Conservation (phyloP, 2,888 invertebrate genomes). For the Cephus runcator region DNA sequence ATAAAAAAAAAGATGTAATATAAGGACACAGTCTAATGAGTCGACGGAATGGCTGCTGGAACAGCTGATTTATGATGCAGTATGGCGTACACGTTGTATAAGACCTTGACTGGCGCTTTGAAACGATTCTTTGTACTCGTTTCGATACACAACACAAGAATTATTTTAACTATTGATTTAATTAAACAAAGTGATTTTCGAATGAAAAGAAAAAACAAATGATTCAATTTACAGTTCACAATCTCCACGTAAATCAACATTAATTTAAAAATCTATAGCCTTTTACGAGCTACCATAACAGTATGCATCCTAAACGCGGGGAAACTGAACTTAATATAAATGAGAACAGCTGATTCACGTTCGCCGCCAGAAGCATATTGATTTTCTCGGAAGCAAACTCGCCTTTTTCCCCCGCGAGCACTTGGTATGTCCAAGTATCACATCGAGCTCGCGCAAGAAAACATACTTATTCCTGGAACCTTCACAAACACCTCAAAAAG, state of each 20-base stretch:
- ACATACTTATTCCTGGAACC: neutral
- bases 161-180: neutral
- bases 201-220: neutral
- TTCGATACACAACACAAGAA: neutral
- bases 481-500: neutral
- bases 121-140: neutral
- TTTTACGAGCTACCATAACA: neutral
- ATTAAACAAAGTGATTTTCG: neutral
- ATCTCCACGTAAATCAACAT: neutral
- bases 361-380: slow-evolving; percentile 34
- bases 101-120: neutral
- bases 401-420: neutral
- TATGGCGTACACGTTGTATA: neutral
- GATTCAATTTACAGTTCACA: neutral
- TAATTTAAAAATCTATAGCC: neutral
- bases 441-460: neutral
- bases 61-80: neutral
- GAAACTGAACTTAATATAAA: neutral
- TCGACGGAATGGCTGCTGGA: neutral
- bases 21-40: neutral
- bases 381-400: slow-evolving; percentile 30
- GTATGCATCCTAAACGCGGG: neutral
- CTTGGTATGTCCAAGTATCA: neutral
- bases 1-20: neutral
- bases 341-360: slow-evolving; percentile 28